Evolutionary conservation across 2,888 invertebrate species (phyloP), one percentile per base, ranked within the genome.

Genomic region (Tyria jacobaeae): DNA sequence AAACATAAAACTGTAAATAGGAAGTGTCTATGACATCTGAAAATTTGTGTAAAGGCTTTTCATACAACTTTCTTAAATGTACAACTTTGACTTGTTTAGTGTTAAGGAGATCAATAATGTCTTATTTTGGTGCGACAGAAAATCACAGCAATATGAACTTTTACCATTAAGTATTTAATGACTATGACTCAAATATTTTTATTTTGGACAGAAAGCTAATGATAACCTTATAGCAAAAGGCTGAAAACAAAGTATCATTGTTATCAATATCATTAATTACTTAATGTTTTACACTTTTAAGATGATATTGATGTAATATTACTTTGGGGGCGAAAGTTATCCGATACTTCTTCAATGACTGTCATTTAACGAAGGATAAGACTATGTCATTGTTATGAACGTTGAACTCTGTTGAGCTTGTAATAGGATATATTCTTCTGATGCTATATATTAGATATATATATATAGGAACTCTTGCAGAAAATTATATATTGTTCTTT

Each of bases 391-490:
- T 6, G 14, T 57, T 48, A 53, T 34, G 14, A 48, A 49, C 48
- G 49, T 56, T 52, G 35, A 37, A 34, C 57, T 53, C 7, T 31
- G 61, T 64, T 61, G 25, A 60, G 48, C 25, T 35, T 24, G 17
- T 27, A 61, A 62, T 62, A 53, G 6, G 57, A 67, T 52, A 60
- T 57, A 72, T 69, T 44, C 50, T 39, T 39, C 44, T 59, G 65
- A n/a, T n/a, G n/a, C n/a, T n/a, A n/a, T n/a, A n/a, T n/a, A n/a
- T n/a, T n/a, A n/a, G n/a, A n/a, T n/a, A n/a, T n/a, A n/a, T n/a
- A n/a, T n/a, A n/a, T n/a, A n/a, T n/a, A n/a, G n/a, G n/a, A n/a
- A n/a, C n/a, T n/a, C n/a, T n/a, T n/a, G n/a, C n/a, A n/a, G n/a
- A n/a, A n/a, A n/a, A n/a, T n/a, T n/a, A n/a, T n/a, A n/a, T n/a